Conservation (phyloP, 2,113 vertebrate species). For the Microtus ochrogaster region DNA sequence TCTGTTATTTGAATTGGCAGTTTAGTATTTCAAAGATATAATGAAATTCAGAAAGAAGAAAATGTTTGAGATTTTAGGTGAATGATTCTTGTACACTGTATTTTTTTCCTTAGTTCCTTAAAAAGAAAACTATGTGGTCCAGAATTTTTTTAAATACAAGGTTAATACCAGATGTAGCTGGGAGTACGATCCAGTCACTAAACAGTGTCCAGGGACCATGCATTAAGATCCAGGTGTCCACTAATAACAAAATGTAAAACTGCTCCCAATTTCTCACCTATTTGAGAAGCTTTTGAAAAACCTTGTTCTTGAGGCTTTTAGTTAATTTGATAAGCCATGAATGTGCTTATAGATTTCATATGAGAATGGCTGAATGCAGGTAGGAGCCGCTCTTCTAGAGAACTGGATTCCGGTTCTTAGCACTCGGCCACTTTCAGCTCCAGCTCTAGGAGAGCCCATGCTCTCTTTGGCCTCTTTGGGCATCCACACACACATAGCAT, state of each 20-base stretch:
- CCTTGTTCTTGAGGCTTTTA: neutral
- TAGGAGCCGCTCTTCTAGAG: neutral
- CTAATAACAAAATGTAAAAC: slow-evolving; percentile 38
- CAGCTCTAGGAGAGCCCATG: neutral
- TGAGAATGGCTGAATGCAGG: neutral
- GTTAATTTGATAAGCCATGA: slow-evolving; percentile 19
- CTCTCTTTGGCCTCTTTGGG: neutral
- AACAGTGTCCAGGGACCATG: slow-evolving; percentile 18
- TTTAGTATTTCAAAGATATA: slow-evolving; percentile 45
- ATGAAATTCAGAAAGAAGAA: slow-evolving; percentile 56
- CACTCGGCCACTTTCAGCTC: neutral
- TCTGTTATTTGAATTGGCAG: slow-evolving; percentile 52
- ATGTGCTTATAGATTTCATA: slow-evolving; percentile 46
- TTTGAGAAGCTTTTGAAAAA: neutral
- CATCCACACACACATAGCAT: neutral
- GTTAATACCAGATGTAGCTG: neutral
- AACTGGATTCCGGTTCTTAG: too few relatives aligned
- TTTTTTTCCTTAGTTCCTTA: neutral
- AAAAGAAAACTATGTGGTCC: neutral
- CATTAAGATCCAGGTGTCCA: neutral
- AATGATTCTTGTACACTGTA: neutral
- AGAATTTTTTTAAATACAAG: neutral
- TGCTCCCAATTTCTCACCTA: neutral
- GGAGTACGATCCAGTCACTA: neutral
- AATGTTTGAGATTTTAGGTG: slow-evolving; percentile 39